Conservation (phyloP, 2,888 invertebrate species). For the Nomada flava region DNA sequence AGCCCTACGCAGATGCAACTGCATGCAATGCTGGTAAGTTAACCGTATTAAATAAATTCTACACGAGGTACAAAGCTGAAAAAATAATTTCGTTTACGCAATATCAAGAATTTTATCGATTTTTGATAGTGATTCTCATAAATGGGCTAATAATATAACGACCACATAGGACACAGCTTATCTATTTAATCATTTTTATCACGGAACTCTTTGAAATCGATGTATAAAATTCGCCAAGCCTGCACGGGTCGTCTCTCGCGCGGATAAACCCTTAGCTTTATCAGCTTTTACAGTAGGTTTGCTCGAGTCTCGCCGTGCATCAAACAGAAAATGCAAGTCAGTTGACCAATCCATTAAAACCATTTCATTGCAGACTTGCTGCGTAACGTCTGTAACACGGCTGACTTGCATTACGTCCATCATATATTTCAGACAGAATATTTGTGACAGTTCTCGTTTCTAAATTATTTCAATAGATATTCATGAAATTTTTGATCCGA, state of each 20-base stretch:
- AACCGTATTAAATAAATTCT: no score
- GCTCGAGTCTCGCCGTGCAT: slow-evolving; percentile 42
- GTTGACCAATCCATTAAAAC: slow-evolving; percentile 71
- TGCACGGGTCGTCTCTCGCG: slow-evolving; percentile 37
- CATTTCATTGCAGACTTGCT: slow-evolving; percentile 68
- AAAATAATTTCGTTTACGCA: no score
- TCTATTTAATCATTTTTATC: not conserved
- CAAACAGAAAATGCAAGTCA: slow-evolving; percentile 69
- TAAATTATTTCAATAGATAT: not conserved
- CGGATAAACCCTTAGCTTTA: slow-evolving; percentile 58
- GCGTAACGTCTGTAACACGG: slow-evolving; percentile 67
- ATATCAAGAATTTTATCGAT: not conserved
- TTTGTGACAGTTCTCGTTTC: slow-evolving; percentile 26
- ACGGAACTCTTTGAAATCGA: slow-evolving; percentile 21
- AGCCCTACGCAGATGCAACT: no score
- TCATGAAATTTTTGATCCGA: not conserved
- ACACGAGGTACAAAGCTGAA: no score
- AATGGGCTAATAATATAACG: not conserved
- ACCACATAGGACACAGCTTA: not conserved
- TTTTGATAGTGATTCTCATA: not conserved
- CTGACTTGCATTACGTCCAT: slow-evolving; percentile 65
- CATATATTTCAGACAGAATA: slow-evolving; percentile 52
- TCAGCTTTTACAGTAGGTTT: slow-evolving; percentile 63
- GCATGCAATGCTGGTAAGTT: no score
- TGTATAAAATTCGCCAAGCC: slow-evolving; percentile 39